These are phyloP conservation scores for Perognathus longimembris DNA, from an alignment of 2,113 vertebrate species.

Conservation along the genomic window DNA sequence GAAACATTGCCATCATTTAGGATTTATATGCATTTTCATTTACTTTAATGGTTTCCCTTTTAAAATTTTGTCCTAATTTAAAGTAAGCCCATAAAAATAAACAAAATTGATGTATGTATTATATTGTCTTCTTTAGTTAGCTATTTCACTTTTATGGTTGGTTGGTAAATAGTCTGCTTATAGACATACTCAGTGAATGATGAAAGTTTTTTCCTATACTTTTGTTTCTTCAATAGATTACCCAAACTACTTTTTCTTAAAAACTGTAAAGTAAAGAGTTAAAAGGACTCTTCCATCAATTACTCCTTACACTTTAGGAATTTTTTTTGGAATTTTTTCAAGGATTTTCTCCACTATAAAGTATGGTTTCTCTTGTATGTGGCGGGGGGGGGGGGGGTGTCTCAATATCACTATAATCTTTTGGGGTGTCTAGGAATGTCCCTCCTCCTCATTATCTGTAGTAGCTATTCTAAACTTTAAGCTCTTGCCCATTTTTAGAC, in stretches of 20 bases:
- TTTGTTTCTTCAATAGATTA: not conserved
- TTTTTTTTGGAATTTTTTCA: not conserved
- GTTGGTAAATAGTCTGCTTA: not conserved
- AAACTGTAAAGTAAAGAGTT: not conserved
- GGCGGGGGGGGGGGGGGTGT: too few species aligned
- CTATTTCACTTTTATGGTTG: conserved; percentile 8
- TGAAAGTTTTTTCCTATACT: not conserved
- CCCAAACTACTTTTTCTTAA: not conserved
- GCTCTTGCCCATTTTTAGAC: not conserved
- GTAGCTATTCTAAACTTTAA: not conserved
- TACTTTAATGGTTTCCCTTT: not conserved
- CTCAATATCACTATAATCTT: not conserved
- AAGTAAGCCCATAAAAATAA: not conserved
- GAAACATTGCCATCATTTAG: not conserved
- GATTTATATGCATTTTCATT: not conserved
- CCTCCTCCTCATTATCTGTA: not conserved
- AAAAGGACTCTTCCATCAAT: not conserved
- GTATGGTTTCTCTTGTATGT: not conserved
- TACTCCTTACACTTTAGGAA: not conserved
- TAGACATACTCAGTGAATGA: not conserved
- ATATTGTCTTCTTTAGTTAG: not conserved
- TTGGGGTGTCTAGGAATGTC: not conserved
- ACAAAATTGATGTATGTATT: not conserved
- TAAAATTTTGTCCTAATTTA: not conserved
- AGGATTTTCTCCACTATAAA: not conserved